These are phyloP conservation scores for Shinisaurus crocodilurus DNA, from an alignment of 2,113 vertebrate species.

Conservation along the genomic window DNA sequence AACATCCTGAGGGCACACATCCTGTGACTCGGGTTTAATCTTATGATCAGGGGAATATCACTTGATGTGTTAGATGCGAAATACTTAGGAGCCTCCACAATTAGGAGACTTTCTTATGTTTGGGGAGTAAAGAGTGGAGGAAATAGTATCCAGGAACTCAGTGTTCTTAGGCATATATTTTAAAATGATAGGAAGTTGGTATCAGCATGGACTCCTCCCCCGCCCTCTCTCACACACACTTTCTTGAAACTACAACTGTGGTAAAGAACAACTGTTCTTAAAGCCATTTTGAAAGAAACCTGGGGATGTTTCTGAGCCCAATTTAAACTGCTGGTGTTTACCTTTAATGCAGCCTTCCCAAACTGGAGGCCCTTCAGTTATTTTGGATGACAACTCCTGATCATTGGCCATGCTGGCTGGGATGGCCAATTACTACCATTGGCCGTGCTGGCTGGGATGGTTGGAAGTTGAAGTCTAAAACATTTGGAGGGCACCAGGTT, in stretches of 20 bases:
- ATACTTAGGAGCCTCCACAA: slow-evolving; percentile 52
- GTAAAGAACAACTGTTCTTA: slow-evolving; percentile 13
- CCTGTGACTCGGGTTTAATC: slow-evolving; percentile 75
- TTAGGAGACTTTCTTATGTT: slow-evolving; percentile 45
- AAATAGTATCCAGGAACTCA: background rate
- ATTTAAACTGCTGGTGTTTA: background rate
- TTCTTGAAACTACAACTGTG: background rate
- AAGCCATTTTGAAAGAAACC: slow-evolving; percentile 15
- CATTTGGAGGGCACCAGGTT: no score
- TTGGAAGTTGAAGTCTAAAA: no score
- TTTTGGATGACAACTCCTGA: background rate
- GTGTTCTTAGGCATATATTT: background rate
- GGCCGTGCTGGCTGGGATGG: background rate
- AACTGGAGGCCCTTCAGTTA: background rate
- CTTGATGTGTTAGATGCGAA: slow-evolving; percentile 64
- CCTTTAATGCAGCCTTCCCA: background rate
- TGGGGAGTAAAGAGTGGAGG: slow-evolving; percentile 18
- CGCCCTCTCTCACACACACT: background rate
- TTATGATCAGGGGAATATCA: slow-evolving; percentile 69
- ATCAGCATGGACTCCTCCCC: background rate
- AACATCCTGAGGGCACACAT: slow-evolving; percentile 65
- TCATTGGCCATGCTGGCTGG: background rate
- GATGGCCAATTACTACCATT: no score
- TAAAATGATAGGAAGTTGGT: slow-evolving; percentile 8
- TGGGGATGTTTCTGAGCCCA: background rate